Conservation (phyloP, 2,113 vertebrate genomes). For the Pardalotus punctatus region DNA sequence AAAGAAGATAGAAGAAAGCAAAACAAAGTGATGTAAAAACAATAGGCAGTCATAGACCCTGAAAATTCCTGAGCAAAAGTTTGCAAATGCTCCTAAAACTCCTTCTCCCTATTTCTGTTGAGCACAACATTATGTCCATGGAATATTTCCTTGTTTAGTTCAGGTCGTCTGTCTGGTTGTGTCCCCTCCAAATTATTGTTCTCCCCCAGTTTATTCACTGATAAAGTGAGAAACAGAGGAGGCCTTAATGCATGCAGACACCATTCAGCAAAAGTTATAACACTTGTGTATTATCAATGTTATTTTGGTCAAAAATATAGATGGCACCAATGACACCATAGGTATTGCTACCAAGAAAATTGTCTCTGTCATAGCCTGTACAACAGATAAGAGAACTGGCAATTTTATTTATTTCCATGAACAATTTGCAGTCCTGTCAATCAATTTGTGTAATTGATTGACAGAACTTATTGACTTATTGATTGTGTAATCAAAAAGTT, state of each 20-base stretch:
- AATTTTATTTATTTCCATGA: neutral
- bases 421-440: neutral
- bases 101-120: neutral
- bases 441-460: neutral
- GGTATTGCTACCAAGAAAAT: neutral
- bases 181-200: neutral
- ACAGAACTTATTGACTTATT: too few relatives aligned
- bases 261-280: neutral
- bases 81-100: neutral
- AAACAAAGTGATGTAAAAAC: neutral
- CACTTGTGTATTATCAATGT: neutral
- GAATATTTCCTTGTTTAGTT: neutral
- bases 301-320: neutral
- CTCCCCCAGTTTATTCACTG: neutral
- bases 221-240: neutral
- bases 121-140: fast-evolving
- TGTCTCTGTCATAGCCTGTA: neutral
- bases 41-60: neutral
- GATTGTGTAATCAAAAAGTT: too few relatives aligned
- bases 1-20: neutral
- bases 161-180: neutral
- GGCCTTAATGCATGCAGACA: neutral
- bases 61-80: neutral
- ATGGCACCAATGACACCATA: neutral
- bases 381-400: neutral